Conservation (phyloP, 2,888 invertebrate species). For the Leptopilina drosophilae region DNA sequence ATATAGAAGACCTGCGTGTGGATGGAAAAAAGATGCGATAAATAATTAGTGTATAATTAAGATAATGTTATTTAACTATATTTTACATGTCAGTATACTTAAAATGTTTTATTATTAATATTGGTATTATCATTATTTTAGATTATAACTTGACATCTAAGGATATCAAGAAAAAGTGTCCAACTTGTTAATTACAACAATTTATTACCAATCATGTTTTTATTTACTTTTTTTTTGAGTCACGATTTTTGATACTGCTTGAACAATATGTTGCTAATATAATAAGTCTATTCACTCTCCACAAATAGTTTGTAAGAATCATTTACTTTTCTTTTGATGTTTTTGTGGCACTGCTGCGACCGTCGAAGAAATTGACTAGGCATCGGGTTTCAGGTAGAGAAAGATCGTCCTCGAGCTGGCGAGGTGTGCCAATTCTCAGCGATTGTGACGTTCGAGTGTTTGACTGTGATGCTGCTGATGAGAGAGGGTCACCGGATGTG, state of each 20-base stretch:
- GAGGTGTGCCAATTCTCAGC: constrained; percentile 64
- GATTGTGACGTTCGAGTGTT: constrained; percentile 71
- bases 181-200: neutral
- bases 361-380: constrained; percentile 33
- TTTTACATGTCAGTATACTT: constrained; percentile 11
- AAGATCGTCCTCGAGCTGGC: constrained; percentile 21
- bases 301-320: neutral
- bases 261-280: neutral
- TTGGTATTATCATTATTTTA: no score
- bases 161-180: constrained; percentile 3
- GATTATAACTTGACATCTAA: neutral
- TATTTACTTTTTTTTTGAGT: neutral
- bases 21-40: neutral
- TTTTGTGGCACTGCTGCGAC: constrained; percentile 10
- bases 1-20: no score
- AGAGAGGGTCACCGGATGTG: constrained; percentile 66
- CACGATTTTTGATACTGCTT: neutral
- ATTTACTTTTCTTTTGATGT: neutral
- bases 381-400: neutral
- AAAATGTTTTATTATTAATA: neutral
- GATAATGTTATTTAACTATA: constrained; percentile 7
- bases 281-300: constrained; percentile 15
- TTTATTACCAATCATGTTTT: neutral
- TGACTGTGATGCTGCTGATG: constrained; percentile 66
- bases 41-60: neutral